These are phyloP conservation scores for Champsocephalus esox DNA, from an alignment of 2,797 vertebrate genomes.

Conservation along the genomic window DNA sequence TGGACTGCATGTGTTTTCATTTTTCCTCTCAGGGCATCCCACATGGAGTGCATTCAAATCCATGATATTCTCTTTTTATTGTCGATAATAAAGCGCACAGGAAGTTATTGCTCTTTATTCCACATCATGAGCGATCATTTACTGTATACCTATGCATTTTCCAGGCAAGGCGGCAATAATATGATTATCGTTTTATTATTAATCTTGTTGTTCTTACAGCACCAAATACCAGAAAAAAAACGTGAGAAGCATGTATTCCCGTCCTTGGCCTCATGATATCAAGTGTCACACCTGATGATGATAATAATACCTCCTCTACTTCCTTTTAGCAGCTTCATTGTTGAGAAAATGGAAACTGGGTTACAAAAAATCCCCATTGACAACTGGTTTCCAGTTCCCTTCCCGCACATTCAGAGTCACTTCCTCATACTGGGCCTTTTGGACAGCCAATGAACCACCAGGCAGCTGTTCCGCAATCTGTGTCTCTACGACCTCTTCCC, in stretches of 20 bases:
- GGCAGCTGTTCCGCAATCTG: conserved; percentile 32
- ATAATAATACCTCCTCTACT: conserved; percentile 26
- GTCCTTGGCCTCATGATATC: neutral
- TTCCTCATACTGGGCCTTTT: conserved; percentile 56
- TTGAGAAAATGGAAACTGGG: conserved; percentile 62
- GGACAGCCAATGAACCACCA: conserved; percentile 17
- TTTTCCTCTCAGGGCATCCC: neutral
- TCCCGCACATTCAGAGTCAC: conserved; percentile 44
- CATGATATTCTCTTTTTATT: neutral
- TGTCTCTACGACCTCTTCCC: conserved; percentile 33
- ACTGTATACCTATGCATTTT: neutral
- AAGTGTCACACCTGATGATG: conserved; percentile 28
- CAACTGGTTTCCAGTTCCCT: conserved; percentile 69
- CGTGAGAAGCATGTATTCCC: neutral
- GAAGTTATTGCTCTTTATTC: neutral
- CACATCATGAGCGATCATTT: conserved; percentile 15
- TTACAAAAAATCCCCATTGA: conserved; percentile 70
- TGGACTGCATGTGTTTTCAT: conserved; percentile 12
- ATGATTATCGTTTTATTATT: neutral
- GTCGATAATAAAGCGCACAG: neutral
- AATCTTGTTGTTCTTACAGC: neutral
- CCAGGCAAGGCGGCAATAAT: conserved; percentile 4
- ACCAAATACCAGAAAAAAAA: neutral
- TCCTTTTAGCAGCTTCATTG: conserved; percentile 49
- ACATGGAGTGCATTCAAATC: neutral